Conservation (phyloP, 1,140 invertebrate genomes). For the Lepidurus packardi region DNA sequence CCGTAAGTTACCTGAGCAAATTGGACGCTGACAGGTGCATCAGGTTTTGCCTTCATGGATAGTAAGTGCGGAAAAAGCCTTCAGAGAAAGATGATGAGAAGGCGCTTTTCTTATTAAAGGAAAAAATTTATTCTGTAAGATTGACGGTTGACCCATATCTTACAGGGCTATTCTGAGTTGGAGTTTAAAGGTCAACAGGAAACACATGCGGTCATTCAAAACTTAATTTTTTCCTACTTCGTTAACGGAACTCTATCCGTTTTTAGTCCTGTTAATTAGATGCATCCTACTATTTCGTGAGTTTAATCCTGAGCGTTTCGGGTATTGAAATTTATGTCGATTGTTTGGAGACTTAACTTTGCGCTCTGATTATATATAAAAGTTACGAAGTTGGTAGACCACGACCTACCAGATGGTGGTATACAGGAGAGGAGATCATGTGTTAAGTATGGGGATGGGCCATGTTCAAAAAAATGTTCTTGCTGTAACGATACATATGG, state of each 20-base stretch:
- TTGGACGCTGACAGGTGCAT: not conserved
- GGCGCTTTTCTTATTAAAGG: not conserved
- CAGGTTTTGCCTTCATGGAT: not conserved
- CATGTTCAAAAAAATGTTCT: not conserved
- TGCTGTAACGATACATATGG: not conserved
- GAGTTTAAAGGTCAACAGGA: not conserved
- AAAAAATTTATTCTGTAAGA: too few species aligned
- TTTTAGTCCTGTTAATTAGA: slow-evolving; percentile 1
- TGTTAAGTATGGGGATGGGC: not conserved
- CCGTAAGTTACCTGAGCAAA: not conserved
- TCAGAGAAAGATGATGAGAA: not conserved
- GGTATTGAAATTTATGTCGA: not conserved
- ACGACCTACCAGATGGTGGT: not conserved
- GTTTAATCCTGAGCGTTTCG: not conserved
- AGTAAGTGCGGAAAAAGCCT: not conserved
- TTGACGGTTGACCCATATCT: too few species aligned
- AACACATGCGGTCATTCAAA: not conserved
- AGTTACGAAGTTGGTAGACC: not conserved
- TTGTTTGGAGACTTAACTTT: not conserved
- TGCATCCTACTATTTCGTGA: not conserved
- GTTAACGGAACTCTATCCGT: not conserved
- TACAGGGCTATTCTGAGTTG: too few species aligned
- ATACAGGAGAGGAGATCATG: not conserved
- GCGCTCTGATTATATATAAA: not conserved
- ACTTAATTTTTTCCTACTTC: not conserved